Conservation (phyloP, 2,113 vertebrate species). For the Tylochromis polylepis region DNA sequence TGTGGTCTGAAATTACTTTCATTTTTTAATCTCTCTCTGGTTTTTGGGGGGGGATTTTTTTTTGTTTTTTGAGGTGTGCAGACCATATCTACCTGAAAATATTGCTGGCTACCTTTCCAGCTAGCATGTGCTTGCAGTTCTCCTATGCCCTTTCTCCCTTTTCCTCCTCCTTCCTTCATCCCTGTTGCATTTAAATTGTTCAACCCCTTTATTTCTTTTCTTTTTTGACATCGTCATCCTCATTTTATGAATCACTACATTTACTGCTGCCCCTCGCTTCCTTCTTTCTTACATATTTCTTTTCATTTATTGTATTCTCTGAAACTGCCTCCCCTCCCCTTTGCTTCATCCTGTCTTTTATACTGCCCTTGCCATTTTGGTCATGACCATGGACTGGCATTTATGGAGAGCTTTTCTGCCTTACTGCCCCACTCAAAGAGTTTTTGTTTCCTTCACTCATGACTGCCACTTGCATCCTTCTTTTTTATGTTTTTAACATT, state of each 20-base stretch:
- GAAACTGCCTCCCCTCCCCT: neutral
- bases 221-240: neutral
- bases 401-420: neutral
- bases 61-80: neutral
- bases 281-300: neutral
- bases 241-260: neutral
- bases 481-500: neutral
- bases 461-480: neutral
- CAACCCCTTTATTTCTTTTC: neutral
- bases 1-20: neutral
- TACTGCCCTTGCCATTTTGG: neutral
- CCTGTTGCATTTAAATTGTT: fast-evolving
- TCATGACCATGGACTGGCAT: neutral
- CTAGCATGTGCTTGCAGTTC: neutral
- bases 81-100: neutral
- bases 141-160: neutral
- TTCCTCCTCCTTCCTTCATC: neutral
- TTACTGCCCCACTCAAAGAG: neutral
- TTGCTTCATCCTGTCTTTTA: neutral
- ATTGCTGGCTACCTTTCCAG: neutral
- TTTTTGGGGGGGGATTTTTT: too few relatives aligned
- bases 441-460: neutral
- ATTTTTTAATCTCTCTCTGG: neutral
- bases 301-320: neutral
- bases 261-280: neutral